A percentile compares a stretch with the other conserved stretches of the same genome.
Conservation (phyloP, 2,888 invertebrate genomes). For the Apodemia mormo region DNA sequence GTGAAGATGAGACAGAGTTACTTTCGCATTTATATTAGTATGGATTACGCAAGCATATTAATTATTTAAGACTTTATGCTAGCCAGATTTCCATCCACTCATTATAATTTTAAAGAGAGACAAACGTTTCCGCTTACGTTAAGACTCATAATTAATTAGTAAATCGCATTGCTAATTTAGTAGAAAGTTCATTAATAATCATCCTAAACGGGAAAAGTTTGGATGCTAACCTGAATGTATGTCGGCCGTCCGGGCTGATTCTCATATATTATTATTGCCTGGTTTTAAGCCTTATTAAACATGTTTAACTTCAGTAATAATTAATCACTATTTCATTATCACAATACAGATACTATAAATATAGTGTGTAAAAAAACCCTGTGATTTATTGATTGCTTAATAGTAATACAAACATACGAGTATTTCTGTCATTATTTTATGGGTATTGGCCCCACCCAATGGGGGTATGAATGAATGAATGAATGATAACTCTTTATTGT, state of each 20-base stretch:
- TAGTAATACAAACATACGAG: too few relatives aligned
- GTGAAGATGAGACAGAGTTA: too few relatives aligned
- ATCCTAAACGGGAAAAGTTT: not conserved
- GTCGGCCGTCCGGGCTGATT: not conserved
- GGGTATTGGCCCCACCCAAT: too few relatives aligned
- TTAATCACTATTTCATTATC: too few relatives aligned
- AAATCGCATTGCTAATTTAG: slow-evolving; percentile 6
- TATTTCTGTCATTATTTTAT: too few relatives aligned
- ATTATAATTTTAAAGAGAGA: slow-evolving; percentile 13
- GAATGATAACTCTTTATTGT: too few relatives aligned
- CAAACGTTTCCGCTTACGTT: slow-evolving; percentile 6
- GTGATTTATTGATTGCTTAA: too few relatives aligned
- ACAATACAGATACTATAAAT: too few relatives aligned
- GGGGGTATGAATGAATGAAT: too few relatives aligned
- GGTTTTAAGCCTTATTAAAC: not conserved
- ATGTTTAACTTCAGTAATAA: too few relatives aligned
- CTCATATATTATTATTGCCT: not conserved
- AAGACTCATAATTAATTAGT: not conserved
- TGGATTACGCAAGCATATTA: not conserved
- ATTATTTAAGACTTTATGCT: not conserved
- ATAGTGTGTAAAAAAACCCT: too few relatives aligned
- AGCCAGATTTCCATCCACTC: not conserved
- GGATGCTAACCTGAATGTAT: not conserved
- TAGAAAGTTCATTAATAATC: not conserved
- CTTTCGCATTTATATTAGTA: too few relatives aligned